Percentiles rank a stretch among this genome's conserved stretches.
phyloP scores from a whole-genome alignment of 2,113 vertebrate genomes.

The Planiliza haematocheilus region DNA sequence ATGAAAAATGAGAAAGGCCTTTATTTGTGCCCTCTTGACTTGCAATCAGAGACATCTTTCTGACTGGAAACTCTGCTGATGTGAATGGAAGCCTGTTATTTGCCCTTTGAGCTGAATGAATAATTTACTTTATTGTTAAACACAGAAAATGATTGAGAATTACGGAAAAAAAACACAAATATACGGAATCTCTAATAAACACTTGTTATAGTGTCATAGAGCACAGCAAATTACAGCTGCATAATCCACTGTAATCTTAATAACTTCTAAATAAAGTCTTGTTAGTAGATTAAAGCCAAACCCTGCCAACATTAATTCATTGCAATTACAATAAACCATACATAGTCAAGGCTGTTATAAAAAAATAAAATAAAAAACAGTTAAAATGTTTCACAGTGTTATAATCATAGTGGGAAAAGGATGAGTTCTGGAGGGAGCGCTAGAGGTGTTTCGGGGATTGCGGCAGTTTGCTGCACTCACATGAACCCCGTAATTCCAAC shows the following conservation, averaged over 20 bases:
- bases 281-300: background rate
- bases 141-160: background rate
- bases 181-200: background rate
- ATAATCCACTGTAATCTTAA: background rate
- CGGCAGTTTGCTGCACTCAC: constrained; percentile 45
- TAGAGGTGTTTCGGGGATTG: constrained; percentile 40
- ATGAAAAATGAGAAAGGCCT: too few relatives aligned
- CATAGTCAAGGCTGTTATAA: too few relatives aligned
- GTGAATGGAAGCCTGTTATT: too few relatives aligned
- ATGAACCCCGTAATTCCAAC: constrained; percentile 52
- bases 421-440: constrained; percentile 4
- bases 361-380: too few relatives aligned
- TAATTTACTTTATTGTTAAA: too few relatives aligned
- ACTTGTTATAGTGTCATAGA: background rate
- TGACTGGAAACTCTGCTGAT: too few relatives aligned
- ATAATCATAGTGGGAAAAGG: background rate
- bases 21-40: too few relatives aligned
- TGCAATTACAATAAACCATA: background rate
- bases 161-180: background rate
- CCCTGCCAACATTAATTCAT: background rate
- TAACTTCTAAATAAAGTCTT: background rate
- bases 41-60: too few relatives aligned
- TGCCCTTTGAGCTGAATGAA: too few relatives aligned
- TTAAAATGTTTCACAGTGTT: background rate
- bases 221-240: too few relatives aligned